Evolutionary conservation across 1,140 invertebrate species (phyloP).

Genomic region (Drosophila quadrilineata): DNA sequence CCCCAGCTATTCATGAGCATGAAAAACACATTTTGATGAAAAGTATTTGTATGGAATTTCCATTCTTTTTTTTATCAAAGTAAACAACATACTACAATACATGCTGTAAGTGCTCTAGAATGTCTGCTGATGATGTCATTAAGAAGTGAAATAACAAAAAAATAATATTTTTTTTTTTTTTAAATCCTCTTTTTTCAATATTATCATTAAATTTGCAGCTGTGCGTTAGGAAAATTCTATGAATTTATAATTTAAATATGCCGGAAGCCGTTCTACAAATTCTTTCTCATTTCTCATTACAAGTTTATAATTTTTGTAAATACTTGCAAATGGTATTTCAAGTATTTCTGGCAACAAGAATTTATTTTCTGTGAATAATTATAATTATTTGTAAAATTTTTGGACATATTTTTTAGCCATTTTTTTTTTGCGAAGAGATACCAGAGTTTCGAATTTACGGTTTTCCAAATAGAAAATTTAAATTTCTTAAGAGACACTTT

Average conservation of each 20-base stretch:
- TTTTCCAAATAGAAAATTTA: too few relatives aligned
- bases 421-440: too few relatives aligned
- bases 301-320: not conserved
- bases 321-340: too few relatives aligned
- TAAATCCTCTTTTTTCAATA: too few relatives aligned
- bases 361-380: not conserved
- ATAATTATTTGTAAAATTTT: not conserved
- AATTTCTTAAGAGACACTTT: too few relatives aligned
- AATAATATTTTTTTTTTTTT: too few relatives aligned
- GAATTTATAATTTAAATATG: not conserved
- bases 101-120: not conserved
- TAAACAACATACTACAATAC: constrained; percentile 12
- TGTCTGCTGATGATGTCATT: constrained; percentile 1
- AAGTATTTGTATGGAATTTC: not conserved
- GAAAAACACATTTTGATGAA: constrained; percentile 1
- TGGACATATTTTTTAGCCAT: not conserved
- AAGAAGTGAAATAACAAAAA: not conserved
- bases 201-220: too few relatives aligned
- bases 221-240: too few relatives aligned
- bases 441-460: too few relatives aligned
- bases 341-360: not conserved
- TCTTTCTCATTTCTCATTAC: too few relatives aligned
- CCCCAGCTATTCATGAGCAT: too few relatives aligned
- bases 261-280: too few relatives aligned
- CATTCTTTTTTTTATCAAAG: not conserved